Percentiles rank a stretch among this genome's conserved stretches.
phyloP scores from a whole-genome alignment of 2,113 vertebrate species.

The Piaya cayana region DNA sequence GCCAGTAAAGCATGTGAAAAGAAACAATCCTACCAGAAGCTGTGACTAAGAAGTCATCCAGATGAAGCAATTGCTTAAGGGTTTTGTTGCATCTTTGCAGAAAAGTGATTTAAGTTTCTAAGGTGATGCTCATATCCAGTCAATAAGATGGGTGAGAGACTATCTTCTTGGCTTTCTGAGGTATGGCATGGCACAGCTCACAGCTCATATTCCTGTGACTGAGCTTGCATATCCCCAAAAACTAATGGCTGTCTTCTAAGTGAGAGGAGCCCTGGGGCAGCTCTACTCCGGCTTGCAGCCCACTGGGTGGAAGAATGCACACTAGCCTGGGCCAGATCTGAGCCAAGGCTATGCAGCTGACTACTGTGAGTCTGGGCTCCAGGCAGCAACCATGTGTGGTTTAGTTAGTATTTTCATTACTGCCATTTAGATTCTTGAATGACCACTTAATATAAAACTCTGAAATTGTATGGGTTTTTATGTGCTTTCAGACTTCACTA shows the following conservation, averaged over 20 bases:
- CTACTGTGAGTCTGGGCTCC: background rate
- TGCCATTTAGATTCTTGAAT: background rate
- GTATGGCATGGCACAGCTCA: background rate
- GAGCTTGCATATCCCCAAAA: background rate
- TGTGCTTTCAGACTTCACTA: background rate
- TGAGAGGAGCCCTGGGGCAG: background rate
- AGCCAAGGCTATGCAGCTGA: fast-evolving
- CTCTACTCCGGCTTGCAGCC: background rate
- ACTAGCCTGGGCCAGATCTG: background rate
- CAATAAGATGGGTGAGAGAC: background rate
- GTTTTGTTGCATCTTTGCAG: background rate
- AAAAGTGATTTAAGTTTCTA: background rate
- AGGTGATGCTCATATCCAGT: background rate
- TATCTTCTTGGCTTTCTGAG: background rate
- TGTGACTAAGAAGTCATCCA: background rate
- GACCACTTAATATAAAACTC: background rate
- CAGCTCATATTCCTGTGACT: background rate
- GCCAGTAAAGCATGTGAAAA: background rate
- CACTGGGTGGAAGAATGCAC: fast-evolving
- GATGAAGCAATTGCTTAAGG: background rate
- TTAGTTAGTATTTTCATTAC: background rate
- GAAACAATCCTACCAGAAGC: background rate
- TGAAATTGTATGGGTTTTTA: fast-evolving
- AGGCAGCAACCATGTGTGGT: fast-evolving
- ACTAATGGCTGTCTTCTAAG: background rate